Base-by-base conservation (phyloP, 2,888 invertebrate species). In the Rotaria magnacalcarata region DNA sequence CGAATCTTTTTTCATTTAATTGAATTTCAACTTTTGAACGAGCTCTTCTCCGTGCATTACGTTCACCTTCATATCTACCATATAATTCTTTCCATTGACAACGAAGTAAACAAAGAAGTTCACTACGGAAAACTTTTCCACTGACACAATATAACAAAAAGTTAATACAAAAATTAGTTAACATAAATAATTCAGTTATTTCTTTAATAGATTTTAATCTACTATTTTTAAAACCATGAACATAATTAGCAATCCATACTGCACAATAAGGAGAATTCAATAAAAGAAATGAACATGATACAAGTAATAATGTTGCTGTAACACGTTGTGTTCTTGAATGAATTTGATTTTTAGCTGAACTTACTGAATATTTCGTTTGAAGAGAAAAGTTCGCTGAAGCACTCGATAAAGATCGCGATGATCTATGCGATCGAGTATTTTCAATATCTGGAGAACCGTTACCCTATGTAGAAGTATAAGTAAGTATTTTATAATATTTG, bases 301-400 rank as follows among this genome's bases (percentile, higher is more conserved):
- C 80, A 80, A 80, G 80, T 80, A 80, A 80, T 80, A 80, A 80
- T 24, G 80, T 80, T n/a, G 47, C 80, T 0, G 80, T 47, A 19
- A 67, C 67, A 67, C 67, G 67, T 34, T 67, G 67, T 34, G 67
- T 67, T 41, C 67, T 24, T 34, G 67, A 34, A 34, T 67, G 67
- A 19, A 67, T 67, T 19, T 67, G 34, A 67, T 6, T 34, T 67
- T 67, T 67, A 5, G 34, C 27, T 67, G 67, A 16, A 34, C 34
- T 41, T 7, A 19, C 34, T 7, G 67, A 41, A 19, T 34, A 3
- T 27, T 60, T 60, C 27, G 60, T 3, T 11, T 27, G 27, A 60
- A 2, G 27, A 11, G n/a, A 4, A 60, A 10, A 60, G 19, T 27
- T 41, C 19, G 10, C 34, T 6, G 67, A 34, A 5, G 6, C 16